Conservation (phyloP, 2,113 vertebrate species). For the Crotalus helleri region DNA sequence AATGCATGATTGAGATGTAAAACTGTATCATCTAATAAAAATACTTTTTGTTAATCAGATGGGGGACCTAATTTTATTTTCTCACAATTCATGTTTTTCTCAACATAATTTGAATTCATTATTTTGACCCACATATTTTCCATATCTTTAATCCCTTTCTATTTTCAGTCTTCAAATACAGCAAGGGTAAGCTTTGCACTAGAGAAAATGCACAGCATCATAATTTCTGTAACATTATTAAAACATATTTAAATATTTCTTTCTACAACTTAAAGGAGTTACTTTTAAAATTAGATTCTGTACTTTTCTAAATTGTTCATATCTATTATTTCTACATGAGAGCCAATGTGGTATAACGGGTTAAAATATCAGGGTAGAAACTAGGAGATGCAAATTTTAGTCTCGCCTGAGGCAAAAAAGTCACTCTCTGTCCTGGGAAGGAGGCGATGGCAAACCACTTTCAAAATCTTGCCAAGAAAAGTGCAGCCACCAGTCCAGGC, state of each 20-base stretch:
- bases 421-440: background rate
- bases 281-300: background rate
- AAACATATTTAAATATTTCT: background rate
- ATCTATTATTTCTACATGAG: background rate
- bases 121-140: slow-evolving; percentile 37
- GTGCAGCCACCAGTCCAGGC: background rate
- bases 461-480: background rate
- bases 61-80: slow-evolving; percentile 51
- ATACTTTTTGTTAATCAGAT: slow-evolving; percentile 53
- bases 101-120: slow-evolving; percentile 53
- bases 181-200: slow-evolving; percentile 43
- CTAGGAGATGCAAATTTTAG: background rate
- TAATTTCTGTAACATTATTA: background rate
- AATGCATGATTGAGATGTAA: slow-evolving; percentile 54
- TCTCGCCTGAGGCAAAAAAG: background rate
- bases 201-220: background rate
- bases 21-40: slow-evolving; percentile 68
- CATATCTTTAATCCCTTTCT: slow-evolving; percentile 40
- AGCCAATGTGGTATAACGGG: background rate
- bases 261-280: background rate
- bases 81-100: slow-evolving; percentile 48
- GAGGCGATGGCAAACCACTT: background rate
- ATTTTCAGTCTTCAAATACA: slow-evolving; percentile 35
- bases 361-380: background rate
- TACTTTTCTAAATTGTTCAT: background rate